A percentile compares a stretch with the other conserved stretches of the same genome.
Conservation (phyloP, 2,888 invertebrate genomes). For the Caenorhabditis zanzibari region DNA sequence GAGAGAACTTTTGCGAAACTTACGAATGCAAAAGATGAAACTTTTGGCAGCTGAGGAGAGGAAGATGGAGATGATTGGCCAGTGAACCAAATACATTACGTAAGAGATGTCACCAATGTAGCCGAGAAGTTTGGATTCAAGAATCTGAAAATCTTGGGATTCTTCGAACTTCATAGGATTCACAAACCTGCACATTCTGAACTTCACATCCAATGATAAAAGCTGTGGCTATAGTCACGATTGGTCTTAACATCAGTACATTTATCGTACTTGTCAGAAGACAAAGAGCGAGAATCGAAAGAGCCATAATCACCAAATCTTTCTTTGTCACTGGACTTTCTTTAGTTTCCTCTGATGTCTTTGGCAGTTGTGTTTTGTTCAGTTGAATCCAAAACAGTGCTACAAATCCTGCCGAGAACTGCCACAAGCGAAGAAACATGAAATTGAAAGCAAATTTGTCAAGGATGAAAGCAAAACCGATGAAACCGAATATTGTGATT, state of each 20-base stretch:
- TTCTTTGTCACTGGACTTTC: not conserved
- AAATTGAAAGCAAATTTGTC: constrained; percentile 53
- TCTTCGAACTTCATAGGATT: not conserved
- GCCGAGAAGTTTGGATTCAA: not conserved
- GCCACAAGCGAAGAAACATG: constrained; percentile 58
- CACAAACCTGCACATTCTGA: not conserved
- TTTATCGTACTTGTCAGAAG: constrained; percentile 3
- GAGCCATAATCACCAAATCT: not conserved
- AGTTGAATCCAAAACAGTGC: constrained; percentile 3
- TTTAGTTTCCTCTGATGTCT: not conserved
- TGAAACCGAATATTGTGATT: not conserved
- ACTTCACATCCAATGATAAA: constrained; percentile 15
- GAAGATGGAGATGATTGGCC: constrained; percentile 48
- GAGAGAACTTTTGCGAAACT: not conserved
- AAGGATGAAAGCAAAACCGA: constrained; percentile 12
- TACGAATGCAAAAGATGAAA: constrained; percentile 28
- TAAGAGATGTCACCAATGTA: constrained; percentile 52
- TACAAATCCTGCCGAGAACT: constrained; percentile 42
- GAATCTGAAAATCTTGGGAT: not conserved
- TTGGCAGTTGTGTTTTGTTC: not conserved
- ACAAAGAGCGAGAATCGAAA: constrained; percentile 1
- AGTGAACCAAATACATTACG: constrained; percentile 48
- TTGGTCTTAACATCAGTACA: not conserved
- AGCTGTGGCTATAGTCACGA: constrained; percentile 18
- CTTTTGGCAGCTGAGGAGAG: not conserved